These are phyloP conservation scores for Meliscaeva auricollis DNA, from an alignment of 2,888 invertebrate genomes.

Conservation along the genomic window DNA sequence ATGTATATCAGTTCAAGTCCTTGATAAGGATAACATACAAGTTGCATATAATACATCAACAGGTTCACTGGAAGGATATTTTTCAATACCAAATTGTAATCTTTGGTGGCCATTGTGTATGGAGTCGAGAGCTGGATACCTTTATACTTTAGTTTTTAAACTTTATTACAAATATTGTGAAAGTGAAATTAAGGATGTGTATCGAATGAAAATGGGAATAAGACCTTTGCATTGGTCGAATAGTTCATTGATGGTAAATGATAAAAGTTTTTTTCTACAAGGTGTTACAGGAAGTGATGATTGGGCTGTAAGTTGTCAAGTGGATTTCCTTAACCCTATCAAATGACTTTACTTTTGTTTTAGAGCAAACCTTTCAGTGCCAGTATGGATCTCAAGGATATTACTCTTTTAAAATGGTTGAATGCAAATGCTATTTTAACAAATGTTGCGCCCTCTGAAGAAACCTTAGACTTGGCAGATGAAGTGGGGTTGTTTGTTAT, in stretches of 20 bases:
- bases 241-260: slow-evolving; percentile 39
- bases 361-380: slow-evolving; percentile 43
- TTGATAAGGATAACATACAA: slow-evolving; percentile 19
- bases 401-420: slow-evolving; percentile 51
- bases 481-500: slow-evolving; percentile 49
- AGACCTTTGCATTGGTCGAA: slow-evolving; percentile 51
- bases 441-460: slow-evolving; percentile 28
- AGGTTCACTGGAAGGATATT: slow-evolving; percentile 24
- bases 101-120: slow-evolving; percentile 56
- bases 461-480: slow-evolving; percentile 55
- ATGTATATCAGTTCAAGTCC: slow-evolving; percentile 42
- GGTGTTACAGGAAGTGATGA: slow-evolving; percentile 30
- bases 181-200: slow-evolving; percentile 44
- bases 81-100: slow-evolving; percentile 43
- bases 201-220: slow-evolving; percentile 52
- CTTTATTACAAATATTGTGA: slow-evolving; percentile 51
- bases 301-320: slow-evolving; percentile 34
- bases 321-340: not conserved
- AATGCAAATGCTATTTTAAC: slow-evolving; percentile 44
- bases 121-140: slow-evolving; percentile 34
- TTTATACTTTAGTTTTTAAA: slow-evolving; percentile 51
- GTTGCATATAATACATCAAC: slow-evolving; percentile 17
- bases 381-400: slow-evolving; percentile 25
- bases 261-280: slow-evolving; percentile 36
- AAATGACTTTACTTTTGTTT: not conserved